Conservation (phyloP, 2,113 vertebrate genomes). For the Epinephelus lanceolatus region DNA sequence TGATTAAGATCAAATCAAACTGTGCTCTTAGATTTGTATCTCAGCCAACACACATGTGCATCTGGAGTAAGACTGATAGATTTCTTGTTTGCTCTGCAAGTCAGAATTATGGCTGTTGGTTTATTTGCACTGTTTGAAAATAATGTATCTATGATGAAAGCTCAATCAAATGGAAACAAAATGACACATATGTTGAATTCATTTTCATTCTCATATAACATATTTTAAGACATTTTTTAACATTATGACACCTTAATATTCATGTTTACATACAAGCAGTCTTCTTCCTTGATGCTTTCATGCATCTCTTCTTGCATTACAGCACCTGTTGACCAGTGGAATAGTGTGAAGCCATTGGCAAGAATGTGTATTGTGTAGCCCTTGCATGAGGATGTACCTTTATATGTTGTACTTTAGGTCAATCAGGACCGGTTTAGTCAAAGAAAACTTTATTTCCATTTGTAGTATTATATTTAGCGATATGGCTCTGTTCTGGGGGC, state of each 20-base stretch:
- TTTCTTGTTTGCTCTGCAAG: neutral
- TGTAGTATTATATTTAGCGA: too few species aligned
- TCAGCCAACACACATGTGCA: neutral
- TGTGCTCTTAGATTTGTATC: neutral
- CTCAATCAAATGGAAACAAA: neutral
- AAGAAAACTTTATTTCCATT: too few species aligned
- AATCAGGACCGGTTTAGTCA: too few species aligned
- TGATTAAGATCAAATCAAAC: neutral
- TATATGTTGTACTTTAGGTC: too few species aligned
- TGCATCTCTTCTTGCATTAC: neutral
- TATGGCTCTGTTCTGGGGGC: too few species aligned
- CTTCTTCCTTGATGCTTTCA: neutral
- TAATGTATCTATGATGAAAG: neutral
- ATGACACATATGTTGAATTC: neutral
- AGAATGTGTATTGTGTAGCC: neutral
- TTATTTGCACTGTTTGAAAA: neutral
- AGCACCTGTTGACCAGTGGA: neutral
- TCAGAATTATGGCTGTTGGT: neutral
- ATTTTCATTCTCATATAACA: neutral
- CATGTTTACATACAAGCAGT: neutral
- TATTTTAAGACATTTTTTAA: neutral
- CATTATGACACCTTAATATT: neutral
- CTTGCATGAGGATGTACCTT: neutral
- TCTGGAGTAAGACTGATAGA: neutral
- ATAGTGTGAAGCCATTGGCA: neutral